phyloP scores from a whole-genome alignment of 1,140 invertebrate genomes.

The Sarcophaga bullata region DNA sequence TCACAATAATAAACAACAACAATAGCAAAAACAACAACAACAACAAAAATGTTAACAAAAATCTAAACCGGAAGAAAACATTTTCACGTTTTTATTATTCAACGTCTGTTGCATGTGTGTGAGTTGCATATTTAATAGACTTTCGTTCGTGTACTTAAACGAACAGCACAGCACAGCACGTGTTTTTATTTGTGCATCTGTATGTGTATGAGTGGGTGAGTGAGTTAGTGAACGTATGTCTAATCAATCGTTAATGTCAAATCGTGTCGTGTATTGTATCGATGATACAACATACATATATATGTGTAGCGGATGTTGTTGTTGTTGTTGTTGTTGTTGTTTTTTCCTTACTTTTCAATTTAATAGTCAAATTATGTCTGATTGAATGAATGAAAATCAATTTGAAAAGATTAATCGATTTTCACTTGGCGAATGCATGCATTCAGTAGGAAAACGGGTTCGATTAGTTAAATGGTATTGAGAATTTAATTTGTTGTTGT shows the following conservation, averaged over 20 bases:
- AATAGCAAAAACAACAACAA: not conserved
- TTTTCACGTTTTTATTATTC: not conserved
- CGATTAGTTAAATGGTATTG: not conserved
- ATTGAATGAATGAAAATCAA: constrained; percentile 27
- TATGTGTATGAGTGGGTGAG: not conserved
- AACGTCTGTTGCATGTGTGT: constrained; percentile 20
- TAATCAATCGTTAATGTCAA: constrained; percentile 10
- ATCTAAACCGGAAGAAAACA: not conserved
- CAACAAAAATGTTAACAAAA: not conserved
- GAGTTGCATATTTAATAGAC: constrained; percentile 16
- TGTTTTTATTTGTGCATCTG: not conserved
- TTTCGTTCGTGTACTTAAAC: not conserved
- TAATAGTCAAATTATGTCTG: constrained; percentile 20
- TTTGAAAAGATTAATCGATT: constrained; percentile 25
- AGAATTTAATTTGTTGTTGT: not conserved
- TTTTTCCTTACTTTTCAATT: not conserved
- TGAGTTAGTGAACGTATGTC: not conserved
- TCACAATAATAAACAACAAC: not conserved
- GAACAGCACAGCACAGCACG: no score
- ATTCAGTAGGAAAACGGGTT: not conserved
- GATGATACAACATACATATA: not conserved
- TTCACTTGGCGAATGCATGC: not conserved
- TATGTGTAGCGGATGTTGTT: no score
- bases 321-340: not conserved
- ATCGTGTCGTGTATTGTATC: not conserved